Evolutionary conservation across 2,888 invertebrate species (phyloP), one percentile per base, ranked within the genome.

Genomic region (Phragmatobia fuliginosa): DNA sequence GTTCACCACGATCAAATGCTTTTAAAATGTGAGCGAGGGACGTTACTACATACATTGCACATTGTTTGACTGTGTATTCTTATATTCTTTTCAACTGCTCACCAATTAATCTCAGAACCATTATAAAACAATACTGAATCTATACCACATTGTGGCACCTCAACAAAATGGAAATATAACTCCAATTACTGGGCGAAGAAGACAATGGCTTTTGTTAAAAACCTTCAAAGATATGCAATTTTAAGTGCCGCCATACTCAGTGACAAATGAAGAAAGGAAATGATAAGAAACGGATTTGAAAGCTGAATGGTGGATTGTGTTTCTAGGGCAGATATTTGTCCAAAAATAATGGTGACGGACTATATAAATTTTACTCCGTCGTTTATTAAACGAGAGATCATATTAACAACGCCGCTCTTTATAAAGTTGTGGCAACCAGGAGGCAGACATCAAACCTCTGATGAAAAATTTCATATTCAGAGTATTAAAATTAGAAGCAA

Each of bases 141-240:
- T 71, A 68, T 65, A 66, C 72, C 68, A 68, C 67, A 62, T 68
- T 38, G 58, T 60, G 68, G 25, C 62, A 63, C 66, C 62, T 60
- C 36, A 31, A 31, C 14, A 65, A 71, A 77, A 81, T 74, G 68
- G 68, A 68, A 63, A 73, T 74, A 76, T 79, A 82, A 78, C 76
- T 78, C 72, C 78, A 81, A 81, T 81, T 81, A 81, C 76, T 70
- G 67, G 61, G 36, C 58, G 21, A 49, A 67, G 52, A 65, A 78
- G 74, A 82, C 78, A 82, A 82, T 76, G 67, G 80, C 73, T 68
- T 74, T 71, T 78, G 73, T 79, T 71, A 65, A 72, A 73, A 67
- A 69, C 74, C 71, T 72, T 73, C 68, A 79, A 71, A 80, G 82
- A 77, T 70, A 61, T 73, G 77, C 78, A 75, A 82, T 80, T 82